These are phyloP conservation scores for Elephas maximus DNA, from an alignment of 2,113 vertebrate species.

Conservation along the genomic window DNA sequence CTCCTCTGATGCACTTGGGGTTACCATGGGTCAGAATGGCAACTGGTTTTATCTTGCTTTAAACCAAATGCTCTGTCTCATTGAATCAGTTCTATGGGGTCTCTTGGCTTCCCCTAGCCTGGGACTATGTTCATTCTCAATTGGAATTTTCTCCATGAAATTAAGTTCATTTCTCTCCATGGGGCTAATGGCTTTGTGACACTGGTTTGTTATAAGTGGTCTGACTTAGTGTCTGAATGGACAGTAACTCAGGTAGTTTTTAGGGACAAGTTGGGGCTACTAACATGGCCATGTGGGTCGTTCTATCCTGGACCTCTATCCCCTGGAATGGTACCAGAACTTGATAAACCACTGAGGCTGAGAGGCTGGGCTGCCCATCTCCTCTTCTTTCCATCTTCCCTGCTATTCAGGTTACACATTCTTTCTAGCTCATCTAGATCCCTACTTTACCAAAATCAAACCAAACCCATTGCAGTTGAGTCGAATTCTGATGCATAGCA, in stretches of 20 bases:
- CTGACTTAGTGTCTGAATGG: background rate
- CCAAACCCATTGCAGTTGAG: too few relatives aligned
- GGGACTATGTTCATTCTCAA: background rate
- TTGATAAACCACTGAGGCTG: too few relatives aligned
- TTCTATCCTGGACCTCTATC: background rate
- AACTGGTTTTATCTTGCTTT: background rate
- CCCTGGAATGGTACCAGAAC: background rate
- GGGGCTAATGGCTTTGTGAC: background rate
- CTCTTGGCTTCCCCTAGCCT: background rate
- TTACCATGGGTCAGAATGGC: too few relatives aligned
- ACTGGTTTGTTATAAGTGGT: background rate
- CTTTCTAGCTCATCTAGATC: background rate
- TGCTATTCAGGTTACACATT: background rate
- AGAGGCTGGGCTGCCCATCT: fast-evolving
- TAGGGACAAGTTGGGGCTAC: background rate
- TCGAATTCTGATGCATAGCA: too few relatives aligned
- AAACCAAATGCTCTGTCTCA: background rate
- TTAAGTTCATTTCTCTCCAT: background rate
- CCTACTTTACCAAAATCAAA: too few relatives aligned
- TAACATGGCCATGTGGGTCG: background rate
- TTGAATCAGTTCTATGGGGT: background rate
- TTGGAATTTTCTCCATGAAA: background rate
- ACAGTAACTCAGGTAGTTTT: background rate
- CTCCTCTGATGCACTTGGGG: too few relatives aligned
- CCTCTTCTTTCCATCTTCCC: background rate